These are phyloP conservation scores for Micrasema minimum DNA, from an alignment of 1,140 invertebrate genomes.

Conservation along the genomic window DNA sequence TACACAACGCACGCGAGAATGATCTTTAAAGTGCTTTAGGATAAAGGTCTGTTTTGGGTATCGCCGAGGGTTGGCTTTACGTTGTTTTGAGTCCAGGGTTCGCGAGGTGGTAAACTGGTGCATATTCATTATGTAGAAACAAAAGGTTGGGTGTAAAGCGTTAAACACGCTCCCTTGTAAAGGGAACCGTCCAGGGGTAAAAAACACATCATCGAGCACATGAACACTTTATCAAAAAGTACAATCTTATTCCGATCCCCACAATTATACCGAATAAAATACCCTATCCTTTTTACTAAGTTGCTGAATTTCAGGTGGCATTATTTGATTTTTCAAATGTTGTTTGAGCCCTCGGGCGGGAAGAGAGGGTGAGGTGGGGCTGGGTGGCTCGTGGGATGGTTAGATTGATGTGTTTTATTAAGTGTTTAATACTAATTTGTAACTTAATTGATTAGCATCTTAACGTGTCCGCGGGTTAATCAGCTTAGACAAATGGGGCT, in stretches of 20 bases:
- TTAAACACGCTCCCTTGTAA: constrained; percentile 51
- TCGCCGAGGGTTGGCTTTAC: constrained; percentile 14
- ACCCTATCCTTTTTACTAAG: not conserved
- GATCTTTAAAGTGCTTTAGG: not conserved
- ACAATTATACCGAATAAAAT: not conserved
- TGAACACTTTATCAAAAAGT: constrained; percentile 1
- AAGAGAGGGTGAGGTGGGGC: not conserved
- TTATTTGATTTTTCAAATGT: not conserved
- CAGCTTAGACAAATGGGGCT: no score
- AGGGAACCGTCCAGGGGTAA: not conserved
- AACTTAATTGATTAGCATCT: constrained; percentile 18
- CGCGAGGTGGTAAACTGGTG: constrained; percentile 53
- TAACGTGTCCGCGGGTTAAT: no score
- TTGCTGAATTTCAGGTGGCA: not conserved
- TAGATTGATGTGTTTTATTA: constrained; percentile 21
- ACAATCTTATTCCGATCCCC: not conserved
- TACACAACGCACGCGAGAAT: not conserved
- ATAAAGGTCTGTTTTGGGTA: constrained; percentile 32
- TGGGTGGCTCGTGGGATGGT: constrained; percentile 32
- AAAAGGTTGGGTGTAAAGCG: constrained; percentile 54
- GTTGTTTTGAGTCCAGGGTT: constrained; percentile 29
- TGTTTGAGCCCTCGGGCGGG: not conserved
- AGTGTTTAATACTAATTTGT: constrained; percentile 18
- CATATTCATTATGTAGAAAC: constrained; percentile 54
- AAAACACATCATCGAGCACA: constrained; percentile 4